Conservation (phyloP, 2,888 invertebrate genomes). For the Noctua janthe region DNA sequence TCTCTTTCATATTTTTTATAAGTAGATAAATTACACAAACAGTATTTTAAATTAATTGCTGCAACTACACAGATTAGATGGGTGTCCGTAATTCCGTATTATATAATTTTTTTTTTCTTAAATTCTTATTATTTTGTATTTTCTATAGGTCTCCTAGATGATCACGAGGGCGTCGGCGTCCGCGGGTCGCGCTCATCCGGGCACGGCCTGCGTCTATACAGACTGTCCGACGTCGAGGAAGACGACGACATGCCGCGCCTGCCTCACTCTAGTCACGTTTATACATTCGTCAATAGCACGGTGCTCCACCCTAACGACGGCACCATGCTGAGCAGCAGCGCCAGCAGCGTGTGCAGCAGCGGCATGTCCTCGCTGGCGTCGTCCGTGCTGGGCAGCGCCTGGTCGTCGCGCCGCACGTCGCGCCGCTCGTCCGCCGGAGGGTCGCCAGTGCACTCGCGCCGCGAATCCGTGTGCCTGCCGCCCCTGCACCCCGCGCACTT, state of each 20-base stretch:
- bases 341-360: constrained; percentile 91
- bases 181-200: constrained; percentile 94
- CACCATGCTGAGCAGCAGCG: constrained; percentile 92
- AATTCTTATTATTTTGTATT: neutral
- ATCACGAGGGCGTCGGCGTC: constrained; percentile 97
- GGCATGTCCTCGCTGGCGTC: constrained; percentile 89
- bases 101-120: neutral
- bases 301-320: constrained; percentile 97
- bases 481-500: constrained; percentile 93
- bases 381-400: constrained; percentile 89
- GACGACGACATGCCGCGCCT: constrained; percentile 94
- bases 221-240: constrained; percentile 93
- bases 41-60: neutral
- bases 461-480: constrained; percentile 94
- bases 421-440: constrained; percentile 88
- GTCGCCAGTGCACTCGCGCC: constrained; percentile 92
- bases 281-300: constrained; percentile 96
- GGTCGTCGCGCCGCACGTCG: constrained; percentile 92
- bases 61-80: neutral
- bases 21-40: neutral
- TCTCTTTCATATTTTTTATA: neutral
- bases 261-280: constrained; percentile 94
- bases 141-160: constrained; percentile 93
- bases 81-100: neutral
- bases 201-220: constrained; percentile 92